Evolutionary conservation across 2,888 invertebrate genomes (phyloP), one percentile per base, ranked within the genome.

Genomic region (Lochmaea crataegi): DNA sequence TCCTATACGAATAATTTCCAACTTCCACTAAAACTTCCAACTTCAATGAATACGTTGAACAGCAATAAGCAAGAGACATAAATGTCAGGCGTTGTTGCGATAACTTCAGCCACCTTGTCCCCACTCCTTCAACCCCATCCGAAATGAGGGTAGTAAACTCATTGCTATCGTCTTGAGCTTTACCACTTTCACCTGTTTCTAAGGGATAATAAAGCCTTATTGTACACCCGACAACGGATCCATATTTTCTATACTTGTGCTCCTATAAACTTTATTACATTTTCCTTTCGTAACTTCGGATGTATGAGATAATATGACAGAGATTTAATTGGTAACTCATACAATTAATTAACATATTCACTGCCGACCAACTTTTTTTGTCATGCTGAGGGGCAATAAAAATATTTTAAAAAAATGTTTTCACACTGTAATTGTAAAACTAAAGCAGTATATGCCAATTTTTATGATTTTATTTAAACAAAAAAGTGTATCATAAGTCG

Each of bases 161-260:
- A 74, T 80, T 80, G 41, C 80, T 79, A 68, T 66, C 74, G 74
- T 78, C 78, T 73, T 74, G 74, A 76, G 77, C 79, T 76, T 79
- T 75, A 77, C 81, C 80, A 81, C 81, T 83, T 84, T 85, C 84
- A 86, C 86, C 86, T 86, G 86, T 86, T 86, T 86, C 86, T 86
- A 84, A 85, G 84, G 85, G 84, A 85, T 85, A 86, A 86, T 86
- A 86, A 86, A 86, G 85, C 83, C 84, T 85, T 85, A 85, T 84
- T 84, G 83, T 84, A 80, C 79, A 75, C 80, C 82, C 82, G 82
- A 81, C 82, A 32, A 51, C 65, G 41, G 10, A 41, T 41, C 41
- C 18, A 38, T 38, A 60, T 38, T 60, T 60, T 60, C 60, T n/a
- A n/a, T 41, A 16, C 14, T 16, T 42, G n/a, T 41, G 9, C 61